A percentile compares a stretch with the other conserved stretches of the same genome.
Evolutionary conservation across 30 jellyfish, hydroid and myxozoan species (phyloP).

Genomic region (Turritopsis rubra): DNA sequence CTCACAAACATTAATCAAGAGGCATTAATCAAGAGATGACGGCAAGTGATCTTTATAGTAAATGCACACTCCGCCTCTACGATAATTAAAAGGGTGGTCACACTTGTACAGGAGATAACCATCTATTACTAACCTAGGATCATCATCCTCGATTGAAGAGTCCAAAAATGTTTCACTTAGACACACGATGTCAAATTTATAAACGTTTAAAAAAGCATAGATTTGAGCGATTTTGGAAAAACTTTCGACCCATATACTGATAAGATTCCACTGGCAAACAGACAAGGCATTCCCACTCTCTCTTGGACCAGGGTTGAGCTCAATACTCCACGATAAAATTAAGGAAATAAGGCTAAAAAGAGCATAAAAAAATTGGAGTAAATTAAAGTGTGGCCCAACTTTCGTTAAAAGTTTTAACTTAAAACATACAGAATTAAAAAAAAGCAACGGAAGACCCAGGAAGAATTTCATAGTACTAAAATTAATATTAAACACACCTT

Average conservation of each 20-base stretch:
- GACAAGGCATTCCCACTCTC: background rate
- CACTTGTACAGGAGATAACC: background rate
- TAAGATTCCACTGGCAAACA: background rate
- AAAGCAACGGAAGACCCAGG: background rate
- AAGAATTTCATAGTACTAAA: background rate
- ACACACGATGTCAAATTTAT: background rate
- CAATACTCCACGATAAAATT: background rate
- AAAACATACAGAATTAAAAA: too few species aligned
- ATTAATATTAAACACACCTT: background rate
- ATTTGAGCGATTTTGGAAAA: background rate
- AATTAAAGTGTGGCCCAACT: too few species aligned
- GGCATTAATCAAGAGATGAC: background rate
- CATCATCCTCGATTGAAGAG: constrained; percentile 3
- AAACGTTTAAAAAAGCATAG: background rate
- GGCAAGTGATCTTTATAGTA: background rate
- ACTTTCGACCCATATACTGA: background rate
- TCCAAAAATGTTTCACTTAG: constrained; percentile 3
- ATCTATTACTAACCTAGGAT: background rate
- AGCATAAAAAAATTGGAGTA: background rate
- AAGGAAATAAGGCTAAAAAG: background rate
- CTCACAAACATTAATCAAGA: background rate
- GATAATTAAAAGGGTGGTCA: background rate
- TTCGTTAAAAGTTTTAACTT: too few species aligned
- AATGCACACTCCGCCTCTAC: background rate
- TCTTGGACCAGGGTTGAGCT: background rate